Evolutionary conservation across 2,113 vertebrate genomes (phyloP), one percentile per base, ranked within the genome.

Genomic region (Oxyruncus cristatus): DNA sequence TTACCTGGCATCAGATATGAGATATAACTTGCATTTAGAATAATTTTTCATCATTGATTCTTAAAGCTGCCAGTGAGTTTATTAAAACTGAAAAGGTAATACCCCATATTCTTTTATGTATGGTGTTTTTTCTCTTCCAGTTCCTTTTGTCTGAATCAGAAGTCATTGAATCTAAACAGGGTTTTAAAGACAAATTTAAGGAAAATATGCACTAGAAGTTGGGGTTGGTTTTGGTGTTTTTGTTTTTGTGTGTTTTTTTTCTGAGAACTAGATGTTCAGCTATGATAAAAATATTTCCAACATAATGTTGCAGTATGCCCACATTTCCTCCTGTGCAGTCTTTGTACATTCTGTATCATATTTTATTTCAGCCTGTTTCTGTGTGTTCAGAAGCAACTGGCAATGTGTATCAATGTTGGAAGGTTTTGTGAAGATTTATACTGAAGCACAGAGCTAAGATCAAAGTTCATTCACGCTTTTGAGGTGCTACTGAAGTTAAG

Each of bases 51-150:
- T 52, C 23, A 41, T 59, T 81, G 52, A 3, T 76, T 56, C 72
- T 55, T 65, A 41, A 59, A 85, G 30, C 19, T 87, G 50, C 18
- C 56, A 75, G 26, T 42, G 70, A 90, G n/a, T 72, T 84, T 88
- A 91, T 94, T 92, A 83, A 96, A 92, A 81, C 33, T 53, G 65
- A 92, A 74, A 91, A 92, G 27, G 28, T 49, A 78, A 47, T 88
- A 61, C 27, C 8, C 15, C 12, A 1, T 80, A 59, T 90, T 61
- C 11, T 82, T 82, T 79, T 58, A 62, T 41, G 11, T 46, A 35
- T 61, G 9, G 4, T 63, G 32, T 0, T 46, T 91, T 83, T 88
- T 41, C 18, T 55, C 21, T 8, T 8, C 22, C 11, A 41, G 17
- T 63, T 88, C n/a, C 35, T 84, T 90, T 65, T 49, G 47, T 65